Evolutionary conservation across 2,888 invertebrate species (phyloP), one percentile per base, ranked within the genome.

Genomic region (Zaprionus obscuricornis): DNA sequence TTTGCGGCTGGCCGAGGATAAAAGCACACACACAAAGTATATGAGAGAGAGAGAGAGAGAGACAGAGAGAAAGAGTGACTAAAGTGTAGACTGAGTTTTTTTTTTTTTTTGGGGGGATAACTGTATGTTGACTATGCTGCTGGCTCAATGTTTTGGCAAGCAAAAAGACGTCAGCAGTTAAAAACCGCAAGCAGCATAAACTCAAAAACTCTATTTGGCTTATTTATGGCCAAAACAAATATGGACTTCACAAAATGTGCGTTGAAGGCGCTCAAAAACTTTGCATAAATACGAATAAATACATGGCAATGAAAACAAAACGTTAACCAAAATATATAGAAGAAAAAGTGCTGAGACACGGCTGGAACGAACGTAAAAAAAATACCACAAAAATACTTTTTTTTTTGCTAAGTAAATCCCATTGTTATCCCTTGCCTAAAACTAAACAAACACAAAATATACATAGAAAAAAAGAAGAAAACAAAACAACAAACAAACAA

Each of bases 271-370:
- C 66, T 54, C 34, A 45, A 49, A 56, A 74, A 71, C 74, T 69
- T 69, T 46, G 56, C 73, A 69, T 69, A 73, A 73, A 72, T 55
- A n/a, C n/a, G n/a, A n/a, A n/a, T 55, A 72, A 67, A 67, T 67
- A 70, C 51, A 14, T 17, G 52, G 37, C 55, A 64, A 74, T 85
- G 83, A 85, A 78, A 70, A 79, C 70, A 83, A 78, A 68, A 66
- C 65, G 67, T 66, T n/a, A n/a, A n/a, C n/a, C n/a, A n/a, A n/a
- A 60, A 62, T 67, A 63, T 70, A 78, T 78, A 85, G 78, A 85
- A 78, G 85, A 77, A 78, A 84, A 63, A 55, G 60, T 29, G 50
- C 39, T 31, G 58, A 70, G 54, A 66, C 59, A 69, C 43, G 36
- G 52, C 40, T 16, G 56, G 20, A 31, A 33, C 14, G 49, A 3